phyloP scores from a whole-genome alignment of 2,888 invertebrate species.

The Drosophila multiciliata region DNA sequence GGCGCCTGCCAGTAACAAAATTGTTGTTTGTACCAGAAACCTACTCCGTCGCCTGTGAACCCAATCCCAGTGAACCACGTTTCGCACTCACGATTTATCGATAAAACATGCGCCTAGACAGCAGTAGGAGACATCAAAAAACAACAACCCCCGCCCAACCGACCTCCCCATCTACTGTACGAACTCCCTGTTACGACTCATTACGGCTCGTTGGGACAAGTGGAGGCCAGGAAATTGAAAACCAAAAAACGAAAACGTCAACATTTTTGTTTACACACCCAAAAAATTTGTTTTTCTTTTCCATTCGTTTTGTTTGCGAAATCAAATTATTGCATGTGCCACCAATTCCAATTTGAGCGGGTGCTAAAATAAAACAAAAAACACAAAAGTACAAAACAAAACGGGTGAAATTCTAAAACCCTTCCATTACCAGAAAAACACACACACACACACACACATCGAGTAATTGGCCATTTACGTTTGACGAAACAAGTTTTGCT shows the following conservation, averaged over 20 bases:
- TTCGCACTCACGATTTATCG: constrained; percentile 67
- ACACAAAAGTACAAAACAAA: constrained; percentile 10
- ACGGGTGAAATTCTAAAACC: neutral
- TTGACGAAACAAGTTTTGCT: constrained; percentile 26
- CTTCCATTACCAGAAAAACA: neutral
- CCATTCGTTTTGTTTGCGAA: constrained; percentile 41
- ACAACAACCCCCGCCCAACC: neutral
- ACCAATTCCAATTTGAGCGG: constrained; percentile 61
- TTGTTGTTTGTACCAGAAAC: constrained; percentile 42
- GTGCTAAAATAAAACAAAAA: constrained; percentile 50
- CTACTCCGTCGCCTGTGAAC: neutral
- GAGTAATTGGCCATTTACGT: constrained; percentile 53
- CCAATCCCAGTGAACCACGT: constrained; percentile 9
- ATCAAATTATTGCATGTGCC: constrained; percentile 79
- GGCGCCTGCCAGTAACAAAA: constrained; percentile 63
- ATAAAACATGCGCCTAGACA: constrained; percentile 66
- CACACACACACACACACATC: neutral
- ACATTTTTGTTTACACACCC: constrained; percentile 60
- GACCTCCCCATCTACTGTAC: neutral
- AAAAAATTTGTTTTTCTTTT: constrained; percentile 27
- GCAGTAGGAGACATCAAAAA: neutral
- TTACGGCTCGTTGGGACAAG: constrained; percentile 38
- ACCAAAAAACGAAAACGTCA: constrained; percentile 56
- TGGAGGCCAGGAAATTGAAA: constrained; percentile 59
- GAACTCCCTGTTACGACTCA: constrained; percentile 29